Base-by-base conservation (phyloP, 2,888 invertebrate genomes). In the Furcula furcula region DNA sequence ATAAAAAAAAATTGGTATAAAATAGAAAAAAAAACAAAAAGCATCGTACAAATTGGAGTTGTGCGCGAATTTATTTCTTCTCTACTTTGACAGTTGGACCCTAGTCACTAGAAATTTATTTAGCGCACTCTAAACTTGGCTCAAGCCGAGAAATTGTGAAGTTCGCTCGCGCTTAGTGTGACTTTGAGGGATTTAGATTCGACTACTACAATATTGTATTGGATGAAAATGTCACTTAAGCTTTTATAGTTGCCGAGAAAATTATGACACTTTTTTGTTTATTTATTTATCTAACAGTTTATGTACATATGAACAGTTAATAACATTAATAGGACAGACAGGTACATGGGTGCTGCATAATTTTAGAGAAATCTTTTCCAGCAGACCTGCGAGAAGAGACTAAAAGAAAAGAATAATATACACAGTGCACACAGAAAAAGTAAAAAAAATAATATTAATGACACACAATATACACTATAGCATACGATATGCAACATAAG, bases 161-260 rank as follows among this genome's bases (percentile, higher is more conserved):
- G 55, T 58, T 59, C 46, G 30, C 35, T 29, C 42, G 31, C 25
- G 45, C 34, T 36, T 29, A 60, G 41, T 43, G 45, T 40, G 57
- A 59, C 61, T 47, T 57, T 60, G 55, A 60, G 48, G 49, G 46
- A 59, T 57, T 58, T 55, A 47, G 43, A 30, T 43, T 15, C 39
- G 43, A 45, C 42, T 27, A 45, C 25, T 48, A 36, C 31, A 38
- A 26, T 44, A 38, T 40, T 45, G 33, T 41, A 40, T 35, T 37
- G 23, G 34, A 44, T 30, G 36, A 46, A 37, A 40, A 27, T 34
- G 18, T 33, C 40, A 30, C 18, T 21, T 31, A 35, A 54, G 29
- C 23, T 23, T 16, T 34, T 36, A 34, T 21, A 32, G 34, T 46
- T 37, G 29, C 26, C 29, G 27, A 2, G 4, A 21, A 26, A 38